Conservation (phyloP, 1,140 invertebrate genomes). For the Capitella teleta region DNA sequence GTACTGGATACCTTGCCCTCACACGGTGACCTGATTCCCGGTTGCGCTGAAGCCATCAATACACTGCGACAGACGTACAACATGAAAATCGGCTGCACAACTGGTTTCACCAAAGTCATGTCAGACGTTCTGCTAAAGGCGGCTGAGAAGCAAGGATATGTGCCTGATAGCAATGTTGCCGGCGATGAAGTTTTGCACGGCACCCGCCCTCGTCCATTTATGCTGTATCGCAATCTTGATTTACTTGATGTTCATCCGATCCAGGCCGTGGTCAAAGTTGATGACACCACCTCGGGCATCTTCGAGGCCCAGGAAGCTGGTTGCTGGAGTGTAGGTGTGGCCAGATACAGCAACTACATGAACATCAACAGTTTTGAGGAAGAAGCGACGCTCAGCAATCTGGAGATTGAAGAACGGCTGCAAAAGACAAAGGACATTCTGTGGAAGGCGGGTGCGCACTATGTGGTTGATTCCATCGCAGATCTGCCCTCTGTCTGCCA, state of each 20-base stretch:
- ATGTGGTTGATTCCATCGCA: slow-evolving; percentile 38
- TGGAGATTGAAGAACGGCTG: slow-evolving; percentile 26
- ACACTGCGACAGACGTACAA: slow-evolving; percentile 3
- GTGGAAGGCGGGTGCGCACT: slow-evolving; percentile 37
- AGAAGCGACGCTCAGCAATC: slow-evolving; percentile 19
- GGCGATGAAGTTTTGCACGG: slow-evolving; percentile 39
- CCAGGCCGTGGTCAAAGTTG: slow-evolving; percentile 25
- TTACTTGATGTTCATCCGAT: slow-evolving; percentile 36
- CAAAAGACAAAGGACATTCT: slow-evolving; percentile 29
- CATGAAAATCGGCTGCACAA: slow-evolving; percentile 17
- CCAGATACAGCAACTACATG: slow-evolving; percentile 41
- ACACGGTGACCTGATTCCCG: slow-evolving; percentile 26
- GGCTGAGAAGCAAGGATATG: slow-evolving; percentile 25
- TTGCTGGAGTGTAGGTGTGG: slow-evolving; percentile 43
- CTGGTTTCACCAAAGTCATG: slow-evolving; percentile 14
- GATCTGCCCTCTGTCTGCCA: slow-evolving; percentile 36
- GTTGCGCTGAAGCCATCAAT: slow-evolving; percentile 22
- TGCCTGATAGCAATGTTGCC: slow-evolving; percentile 37
- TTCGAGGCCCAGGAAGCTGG: slow-evolving; percentile 40
- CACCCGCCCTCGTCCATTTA: slow-evolving; percentile 40
- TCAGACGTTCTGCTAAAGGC: slow-evolving; percentile 9
- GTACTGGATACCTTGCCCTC: slow-evolving; percentile 20
- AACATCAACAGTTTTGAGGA: slow-evolving; percentile 35
- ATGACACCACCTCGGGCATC: slow-evolving; percentile 40
- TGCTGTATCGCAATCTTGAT: slow-evolving; percentile 42